A percentile compares a stretch with the other conserved stretches of the same genome.
Conservation (phyloP, 2,113 vertebrate genomes). For the Xenus cinereus region DNA sequence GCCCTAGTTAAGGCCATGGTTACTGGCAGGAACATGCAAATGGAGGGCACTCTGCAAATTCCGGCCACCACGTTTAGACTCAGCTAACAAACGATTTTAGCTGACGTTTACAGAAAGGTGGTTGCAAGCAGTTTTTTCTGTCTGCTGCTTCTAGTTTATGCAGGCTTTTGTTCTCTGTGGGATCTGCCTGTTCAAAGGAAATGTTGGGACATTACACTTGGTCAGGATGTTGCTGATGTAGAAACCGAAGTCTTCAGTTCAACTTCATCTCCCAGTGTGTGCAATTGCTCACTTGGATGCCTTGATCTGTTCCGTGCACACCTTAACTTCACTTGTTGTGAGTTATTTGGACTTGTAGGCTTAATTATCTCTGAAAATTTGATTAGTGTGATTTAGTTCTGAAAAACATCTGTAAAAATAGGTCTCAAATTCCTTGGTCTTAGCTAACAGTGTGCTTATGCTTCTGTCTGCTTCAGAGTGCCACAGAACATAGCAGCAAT, state of each 20-base stretch:
- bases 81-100: neutral
- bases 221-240: neutral
- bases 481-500: neutral
- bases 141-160: neutral
- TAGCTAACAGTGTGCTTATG: neutral
- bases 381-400: neutral
- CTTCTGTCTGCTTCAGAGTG: neutral
- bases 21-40: neutral
- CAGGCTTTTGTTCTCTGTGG: neutral
- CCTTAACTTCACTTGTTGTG: neutral
- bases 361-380: neutral
- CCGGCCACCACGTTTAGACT: fast-evolving
- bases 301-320: neutral
- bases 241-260: neutral
- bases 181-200: neutral
- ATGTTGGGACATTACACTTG: neutral
- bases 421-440: neutral
- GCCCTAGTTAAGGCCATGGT: neutral
- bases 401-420: neutral
- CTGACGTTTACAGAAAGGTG: neutral
- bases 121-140: neutral
- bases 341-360: neutral
- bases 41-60: neutral
- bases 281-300: neutral
- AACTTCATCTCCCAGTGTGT: neutral